Evolutionary conservation across 2,113 vertebrate genomes (phyloP), one percentile per base, ranked within the genome.

Genomic region (Myrmophylax atrothorax): DNA sequence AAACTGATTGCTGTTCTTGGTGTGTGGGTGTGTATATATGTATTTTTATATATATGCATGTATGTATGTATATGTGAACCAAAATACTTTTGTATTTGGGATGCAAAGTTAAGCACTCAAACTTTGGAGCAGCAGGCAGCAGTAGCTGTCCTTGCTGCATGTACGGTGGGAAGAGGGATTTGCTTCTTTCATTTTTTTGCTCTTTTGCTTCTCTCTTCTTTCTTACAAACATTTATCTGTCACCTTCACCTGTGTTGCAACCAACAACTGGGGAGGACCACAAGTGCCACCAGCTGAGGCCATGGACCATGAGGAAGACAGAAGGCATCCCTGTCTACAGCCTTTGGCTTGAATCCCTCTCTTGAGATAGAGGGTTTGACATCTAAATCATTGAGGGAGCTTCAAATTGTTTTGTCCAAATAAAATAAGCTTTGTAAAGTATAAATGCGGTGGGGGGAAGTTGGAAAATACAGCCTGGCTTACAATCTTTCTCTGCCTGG

Each of bases 41-140:
- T 76, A 42, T 73, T 50, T 84, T 35, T 78, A 10, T 40, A 78
- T 47, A 56, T 69, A 80, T 79, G 42, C 25, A 67, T 77, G 80
- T 11, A 83, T 89, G 58, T 44, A 85, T 73, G 55, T n/a, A 56
- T 63, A 81, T 49, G 40, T 19, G 73, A 90, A 90, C 42, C 20
- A 86, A 94, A 95, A 95, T 93, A 84, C 76, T 80, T 94, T 44
- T 74, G 64, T 31, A 35, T 90, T 94, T 76, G 59, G 79, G 73
- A 92, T 68, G 72, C 50, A 59, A 89, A 93, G 84, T 74, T 77
- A 92, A 85, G 78, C n/a, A 38, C n/a, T 53, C 55, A 82, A 64
- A 84, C n/a, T 80, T 37, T 23, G 35, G 44, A 78, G 52, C 84
- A 52, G 76, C 6, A 2, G 24, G 79, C 63, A 69, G 59, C 46